A percentile compares a stretch with the other conserved stretches of the same genome.
These are phyloP conservation scores for Phaedon cochleariae DNA, from an alignment of 2,888 invertebrate genomes.

Conservation along the genomic window DNA sequence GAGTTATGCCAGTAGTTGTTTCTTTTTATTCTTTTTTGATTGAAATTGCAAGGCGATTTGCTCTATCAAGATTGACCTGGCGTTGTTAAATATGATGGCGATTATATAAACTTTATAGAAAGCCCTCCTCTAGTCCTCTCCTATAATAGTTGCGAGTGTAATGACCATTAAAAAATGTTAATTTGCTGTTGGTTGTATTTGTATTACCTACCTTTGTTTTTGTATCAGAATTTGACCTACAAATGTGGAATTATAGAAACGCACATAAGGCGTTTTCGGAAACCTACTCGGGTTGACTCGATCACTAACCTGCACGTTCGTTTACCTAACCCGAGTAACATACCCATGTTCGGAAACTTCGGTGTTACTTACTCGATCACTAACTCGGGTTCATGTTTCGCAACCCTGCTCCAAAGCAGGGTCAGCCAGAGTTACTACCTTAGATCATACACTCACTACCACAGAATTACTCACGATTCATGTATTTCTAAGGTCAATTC, in stretches of 20 bases:
- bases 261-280: too few species aligned
- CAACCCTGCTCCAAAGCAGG: too few species aligned
- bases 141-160: conserved; percentile 20
- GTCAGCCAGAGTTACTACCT: too few species aligned
- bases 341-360: too few species aligned
- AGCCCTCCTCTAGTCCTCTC: conserved; percentile 21
- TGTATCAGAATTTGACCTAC: conserved; percentile 28
- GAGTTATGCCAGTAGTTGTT: conserved; percentile 45
- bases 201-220: conserved; percentile 30
- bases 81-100: conserved; percentile 46
- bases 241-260: conserved; percentile 24
- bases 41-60: conserved; percentile 47
- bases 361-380: too few species aligned
- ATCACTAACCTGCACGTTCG: too few species aligned
- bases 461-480: too few species aligned
- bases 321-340: too few species aligned
- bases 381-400: too few species aligned
- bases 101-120: conserved; percentile 40
- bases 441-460: too few species aligned
- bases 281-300: too few species aligned
- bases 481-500: too few species aligned
- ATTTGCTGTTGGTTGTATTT: conserved; percentile 27
- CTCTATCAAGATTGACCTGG: conserved; percentile 50
- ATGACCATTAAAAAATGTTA: conserved; percentile 40
- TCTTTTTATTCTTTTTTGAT: conserved; percentile 45